A percentile compares a stretch with the other conserved stretches of the same genome.
phyloP scores from a whole-genome alignment of 2,797 vertebrate genomes.

The Falco concolor region DNA sequence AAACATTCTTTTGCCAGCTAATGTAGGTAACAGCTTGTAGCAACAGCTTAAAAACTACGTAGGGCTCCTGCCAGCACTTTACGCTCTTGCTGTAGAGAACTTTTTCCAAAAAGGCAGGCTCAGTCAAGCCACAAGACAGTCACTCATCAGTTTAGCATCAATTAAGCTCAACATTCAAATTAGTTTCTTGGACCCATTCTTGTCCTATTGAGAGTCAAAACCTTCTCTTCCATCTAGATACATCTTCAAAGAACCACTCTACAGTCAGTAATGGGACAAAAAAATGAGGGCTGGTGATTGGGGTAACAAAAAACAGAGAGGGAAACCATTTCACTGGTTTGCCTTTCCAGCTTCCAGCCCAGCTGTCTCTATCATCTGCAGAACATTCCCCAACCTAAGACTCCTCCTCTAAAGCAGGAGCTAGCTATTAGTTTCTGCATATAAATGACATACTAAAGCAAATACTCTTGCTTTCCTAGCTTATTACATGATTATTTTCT shows the following conservation, averaged over 20 bases:
- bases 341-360: not conserved
- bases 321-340: not conserved
- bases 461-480: not conserved
- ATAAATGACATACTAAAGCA: not conserved
- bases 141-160: not conserved
- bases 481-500: not conserved
- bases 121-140: not conserved
- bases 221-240: not conserved
- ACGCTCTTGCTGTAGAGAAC: not conserved
- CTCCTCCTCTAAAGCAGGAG: not conserved
- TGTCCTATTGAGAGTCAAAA: not conserved
- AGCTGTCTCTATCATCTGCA: not conserved
- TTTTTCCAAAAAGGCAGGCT: not conserved
- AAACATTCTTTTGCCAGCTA: not conserved
- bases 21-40: conserved; percentile 34
- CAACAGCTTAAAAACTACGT: not conserved
- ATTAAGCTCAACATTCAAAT: not conserved
- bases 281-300: not conserved
- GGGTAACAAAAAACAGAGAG: not conserved
- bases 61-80: not conserved
- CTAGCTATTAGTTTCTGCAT: not conserved
- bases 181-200: not conserved
- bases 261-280: not conserved
- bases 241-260: not conserved
- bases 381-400: not conserved